phyloP scores from a whole-genome alignment of 2,113 vertebrate species.

The Panthera uncia region DNA sequence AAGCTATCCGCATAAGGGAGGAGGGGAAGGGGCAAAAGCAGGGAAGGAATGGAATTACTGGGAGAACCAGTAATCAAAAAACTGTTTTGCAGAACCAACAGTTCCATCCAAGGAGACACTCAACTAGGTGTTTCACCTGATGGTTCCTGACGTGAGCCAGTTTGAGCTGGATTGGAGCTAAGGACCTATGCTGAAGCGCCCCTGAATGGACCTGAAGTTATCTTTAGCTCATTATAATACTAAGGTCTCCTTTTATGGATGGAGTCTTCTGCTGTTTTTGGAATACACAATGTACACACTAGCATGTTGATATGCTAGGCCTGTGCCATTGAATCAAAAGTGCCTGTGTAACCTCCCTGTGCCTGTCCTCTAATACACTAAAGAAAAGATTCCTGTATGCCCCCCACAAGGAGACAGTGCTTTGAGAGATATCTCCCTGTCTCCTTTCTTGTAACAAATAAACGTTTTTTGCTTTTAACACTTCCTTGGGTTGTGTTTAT shows the following conservation, averaged over 20 bases:
- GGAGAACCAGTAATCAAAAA: too few species aligned
- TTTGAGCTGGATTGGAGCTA: not conserved
- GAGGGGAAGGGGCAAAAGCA: not conserved
- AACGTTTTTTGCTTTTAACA: not conserved
- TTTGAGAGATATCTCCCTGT: not conserved
- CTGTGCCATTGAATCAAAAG: not conserved
- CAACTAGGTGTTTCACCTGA: not conserved
- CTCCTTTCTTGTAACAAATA: not conserved
- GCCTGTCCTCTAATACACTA: not conserved
- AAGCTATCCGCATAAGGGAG: not conserved
- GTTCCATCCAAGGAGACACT: not conserved
- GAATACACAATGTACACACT: not conserved
- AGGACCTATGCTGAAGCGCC: not conserved
- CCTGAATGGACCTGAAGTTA: not conserved
- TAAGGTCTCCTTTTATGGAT: not conserved
- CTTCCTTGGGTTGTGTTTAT: not conserved
- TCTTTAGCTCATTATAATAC: not conserved
- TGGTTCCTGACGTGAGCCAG: not conserved
- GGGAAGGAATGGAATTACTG: not conserved
- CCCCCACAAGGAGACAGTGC: not conserved
- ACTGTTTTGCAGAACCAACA: not conserved
- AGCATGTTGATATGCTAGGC: not conserved
- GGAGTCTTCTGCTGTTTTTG: not conserved
- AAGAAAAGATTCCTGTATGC: not conserved
- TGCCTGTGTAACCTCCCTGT: not conserved